Percentiles rank a stretch among this genome's conserved stretches.
Conservation (phyloP, 1,140 invertebrate species). For the Sitodiplosis mosellana region DNA sequence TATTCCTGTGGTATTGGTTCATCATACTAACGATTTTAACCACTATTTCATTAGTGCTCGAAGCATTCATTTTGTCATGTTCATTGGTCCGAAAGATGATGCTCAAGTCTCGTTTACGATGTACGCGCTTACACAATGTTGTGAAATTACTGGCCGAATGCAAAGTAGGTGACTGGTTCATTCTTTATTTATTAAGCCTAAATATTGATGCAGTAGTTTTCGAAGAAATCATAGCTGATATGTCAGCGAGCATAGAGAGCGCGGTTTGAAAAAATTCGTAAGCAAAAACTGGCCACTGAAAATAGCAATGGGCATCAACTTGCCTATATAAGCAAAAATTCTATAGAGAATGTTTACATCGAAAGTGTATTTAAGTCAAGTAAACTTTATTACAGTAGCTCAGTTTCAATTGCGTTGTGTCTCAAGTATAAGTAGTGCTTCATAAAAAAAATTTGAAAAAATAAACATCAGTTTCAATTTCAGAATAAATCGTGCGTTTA, state of each 20-base stretch:
- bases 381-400: not conserved
- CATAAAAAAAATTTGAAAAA: not conserved
- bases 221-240: too few relatives aligned
- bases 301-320: too few relatives aligned
- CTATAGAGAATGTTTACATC: too few relatives aligned
- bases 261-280: too few relatives aligned
- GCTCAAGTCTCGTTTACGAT: too few relatives aligned
- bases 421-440: not conserved
- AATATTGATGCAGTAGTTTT: slow-evolving; percentile 86
- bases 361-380: too few relatives aligned
- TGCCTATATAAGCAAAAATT: too few relatives aligned
- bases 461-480: not conserved
- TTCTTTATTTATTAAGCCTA: slow-evolving; percentile 78
- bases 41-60: slow-evolving; percentile 36
- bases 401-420: not conserved
- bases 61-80: slow-evolving; percentile 47
- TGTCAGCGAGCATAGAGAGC: too few relatives aligned
- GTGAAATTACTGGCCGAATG: slow-evolving; percentile 59
- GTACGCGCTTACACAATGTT: slow-evolving; percentile 54
- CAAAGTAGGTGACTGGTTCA: slow-evolving; percentile 85
- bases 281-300: too few relatives aligned
- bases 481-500: not conserved
- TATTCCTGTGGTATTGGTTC: slow-evolving; percentile 73
- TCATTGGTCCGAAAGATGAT: slow-evolving; percentile 46
- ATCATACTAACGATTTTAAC: slow-evolving; percentile 45